These are phyloP conservation scores for Oegoconia quadripuncta DNA, from an alignment of 2,888 invertebrate genomes.

Conservation along the genomic window DNA sequence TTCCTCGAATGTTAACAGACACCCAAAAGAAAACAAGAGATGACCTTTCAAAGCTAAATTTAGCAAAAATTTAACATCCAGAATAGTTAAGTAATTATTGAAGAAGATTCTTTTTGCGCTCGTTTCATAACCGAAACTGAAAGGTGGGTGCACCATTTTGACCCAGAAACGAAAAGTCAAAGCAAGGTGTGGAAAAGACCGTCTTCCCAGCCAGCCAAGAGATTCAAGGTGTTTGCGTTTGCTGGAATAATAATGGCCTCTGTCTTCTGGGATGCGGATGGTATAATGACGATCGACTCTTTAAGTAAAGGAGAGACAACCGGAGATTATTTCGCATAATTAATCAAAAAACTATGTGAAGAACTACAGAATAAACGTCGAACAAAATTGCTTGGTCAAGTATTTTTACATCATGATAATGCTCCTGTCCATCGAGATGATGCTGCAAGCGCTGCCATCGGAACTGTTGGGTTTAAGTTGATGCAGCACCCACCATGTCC, in stretches of 20 bases:
- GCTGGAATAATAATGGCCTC: not conserved
- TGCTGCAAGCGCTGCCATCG: not conserved
- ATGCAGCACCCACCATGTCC: not conserved
- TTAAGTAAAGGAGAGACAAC: not conserved
- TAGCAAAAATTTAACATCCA: too few species aligned
- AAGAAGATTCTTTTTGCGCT: too few species aligned
- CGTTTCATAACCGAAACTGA: too few species aligned
- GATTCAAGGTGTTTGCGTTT: not conserved
- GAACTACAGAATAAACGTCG: not conserved
- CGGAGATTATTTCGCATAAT: not conserved
- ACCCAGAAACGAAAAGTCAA: too few species aligned
- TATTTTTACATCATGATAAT: too few species aligned
- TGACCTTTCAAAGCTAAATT: not conserved
- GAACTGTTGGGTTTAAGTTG: not conserved
- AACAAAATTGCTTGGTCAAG: too few species aligned
- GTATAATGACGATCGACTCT: not conserved
- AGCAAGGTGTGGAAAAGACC: too few species aligned
- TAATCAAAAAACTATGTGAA: not conserved
- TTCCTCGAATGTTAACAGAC: constrained; percentile 1
- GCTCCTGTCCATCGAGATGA: too few species aligned
- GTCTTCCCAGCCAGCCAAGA: too few species aligned
- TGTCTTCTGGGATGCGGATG: too few species aligned
- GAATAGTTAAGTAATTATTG: too few species aligned
- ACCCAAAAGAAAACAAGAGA: not conserved
- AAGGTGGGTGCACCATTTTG: too few species aligned